These are phyloP conservation scores for Diadema setosum DNA, from an alignment of 35 echinoderm and acorn worm species.

Conservation along the genomic window DNA sequence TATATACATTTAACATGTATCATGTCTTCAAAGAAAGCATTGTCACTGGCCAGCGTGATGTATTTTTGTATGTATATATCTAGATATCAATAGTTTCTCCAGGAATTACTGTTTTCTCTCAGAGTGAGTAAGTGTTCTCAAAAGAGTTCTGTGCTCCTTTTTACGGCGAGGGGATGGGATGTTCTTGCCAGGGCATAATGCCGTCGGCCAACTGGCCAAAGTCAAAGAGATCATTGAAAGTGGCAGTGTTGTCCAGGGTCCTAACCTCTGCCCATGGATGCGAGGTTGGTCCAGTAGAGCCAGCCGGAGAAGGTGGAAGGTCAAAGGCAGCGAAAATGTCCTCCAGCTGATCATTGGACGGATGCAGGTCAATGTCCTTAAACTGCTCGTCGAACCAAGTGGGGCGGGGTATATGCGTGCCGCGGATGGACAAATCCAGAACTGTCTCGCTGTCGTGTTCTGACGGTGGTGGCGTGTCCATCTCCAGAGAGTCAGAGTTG, in stretches of 20 bases:
- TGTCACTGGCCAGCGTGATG: neutral
- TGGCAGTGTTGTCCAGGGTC: slow-evolving; percentile 29
- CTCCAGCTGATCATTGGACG: slow-evolving; percentile 45
- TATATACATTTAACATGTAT: too few relatives aligned
- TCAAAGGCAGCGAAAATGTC: slow-evolving; percentile 64
- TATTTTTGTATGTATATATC: neutral
- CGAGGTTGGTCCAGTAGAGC: slow-evolving; percentile 53
- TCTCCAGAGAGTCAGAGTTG: neutral
- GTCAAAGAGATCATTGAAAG: slow-evolving; percentile 67
- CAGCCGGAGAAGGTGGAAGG: slow-evolving; percentile 70
- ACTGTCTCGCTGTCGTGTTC: slow-evolving; percentile 24
- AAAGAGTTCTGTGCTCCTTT: neutral
- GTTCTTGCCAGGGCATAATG: slow-evolving; percentile 48
- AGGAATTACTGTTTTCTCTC: too few relatives aligned
- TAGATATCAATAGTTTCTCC: too few relatives aligned
- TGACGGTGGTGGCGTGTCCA: slow-evolving; percentile 70
- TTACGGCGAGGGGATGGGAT: slow-evolving; percentile 32
- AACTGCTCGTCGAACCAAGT: slow-evolving; percentile 76
- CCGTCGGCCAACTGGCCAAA: slow-evolving; percentile 32
- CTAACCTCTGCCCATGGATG: slow-evolving; percentile 91
- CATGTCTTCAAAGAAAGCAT: neutral
- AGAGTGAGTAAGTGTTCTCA: neutral
- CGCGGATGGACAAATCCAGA: slow-evolving; percentile 79
- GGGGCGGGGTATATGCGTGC: slow-evolving; percentile 69
- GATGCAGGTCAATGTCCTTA: slow-evolving; percentile 7